Conservation (phyloP, 1,140 invertebrate species). For the Kradibia gibbosae region DNA sequence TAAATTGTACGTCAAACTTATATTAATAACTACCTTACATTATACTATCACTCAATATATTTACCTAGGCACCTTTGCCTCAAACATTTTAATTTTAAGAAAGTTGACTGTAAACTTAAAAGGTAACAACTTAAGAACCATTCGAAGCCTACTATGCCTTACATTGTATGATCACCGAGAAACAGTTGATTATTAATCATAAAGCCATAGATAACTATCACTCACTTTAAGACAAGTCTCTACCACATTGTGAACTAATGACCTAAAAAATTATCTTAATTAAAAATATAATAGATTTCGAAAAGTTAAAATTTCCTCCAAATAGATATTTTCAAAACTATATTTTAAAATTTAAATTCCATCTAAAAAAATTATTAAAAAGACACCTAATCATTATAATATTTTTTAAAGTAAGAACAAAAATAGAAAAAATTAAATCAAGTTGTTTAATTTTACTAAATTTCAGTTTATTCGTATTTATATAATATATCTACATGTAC, state of each 20-base stretch:
- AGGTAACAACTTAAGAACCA: too few relatives aligned
- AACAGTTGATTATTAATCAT: not conserved
- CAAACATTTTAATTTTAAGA: not conserved
- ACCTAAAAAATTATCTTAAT: not conserved
- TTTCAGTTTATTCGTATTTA: not conserved
- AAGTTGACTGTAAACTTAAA: too few relatives aligned
- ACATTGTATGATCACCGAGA: not conserved
- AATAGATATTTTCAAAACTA: not conserved
- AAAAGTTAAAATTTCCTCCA: not conserved
- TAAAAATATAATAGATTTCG: not conserved
- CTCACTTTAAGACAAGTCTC: not conserved
- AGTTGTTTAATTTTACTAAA: not conserved
- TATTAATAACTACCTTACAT: too few relatives aligned
- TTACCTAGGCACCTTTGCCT: not conserved
- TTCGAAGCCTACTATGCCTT: too few relatives aligned
- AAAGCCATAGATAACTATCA: not conserved
- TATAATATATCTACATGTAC: not conserved
- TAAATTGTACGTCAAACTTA: too few relatives aligned
- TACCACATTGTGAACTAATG: not conserved
- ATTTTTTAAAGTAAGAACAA: not conserved
- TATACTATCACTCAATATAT: not conserved
- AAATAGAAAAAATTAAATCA: not conserved
- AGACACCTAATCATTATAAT: not conserved
- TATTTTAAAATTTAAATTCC: too few relatives aligned
- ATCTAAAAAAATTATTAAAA: not conserved